These are phyloP conservation scores for Drosophila sordidapex DNA, from an alignment of 2,888 invertebrate genomes.

Conservation along the genomic window DNA sequence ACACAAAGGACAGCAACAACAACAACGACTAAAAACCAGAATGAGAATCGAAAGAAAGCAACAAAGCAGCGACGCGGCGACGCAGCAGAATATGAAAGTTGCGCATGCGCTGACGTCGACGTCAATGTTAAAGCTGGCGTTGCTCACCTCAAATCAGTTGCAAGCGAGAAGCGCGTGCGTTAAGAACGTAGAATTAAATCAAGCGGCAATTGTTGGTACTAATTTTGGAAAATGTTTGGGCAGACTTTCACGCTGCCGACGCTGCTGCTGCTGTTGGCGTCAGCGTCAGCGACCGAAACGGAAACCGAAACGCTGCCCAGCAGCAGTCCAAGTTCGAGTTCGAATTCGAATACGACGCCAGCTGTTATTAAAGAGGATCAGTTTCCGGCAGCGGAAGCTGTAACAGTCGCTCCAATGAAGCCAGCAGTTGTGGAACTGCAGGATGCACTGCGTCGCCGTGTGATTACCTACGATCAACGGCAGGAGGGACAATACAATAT, in stretches of 20 bases:
- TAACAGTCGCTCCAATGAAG: slow-evolving; percentile 32
- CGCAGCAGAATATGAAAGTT: slow-evolving; percentile 73
- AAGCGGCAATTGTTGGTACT: slow-evolving; percentile 18
- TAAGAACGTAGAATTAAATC: slow-evolving; percentile 64
- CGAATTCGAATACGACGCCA: slow-evolving; percentile 16
- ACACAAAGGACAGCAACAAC: slow-evolving; percentile 36
- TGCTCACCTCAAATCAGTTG: slow-evolving; percentile 66
- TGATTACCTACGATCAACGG: slow-evolving; percentile 87
- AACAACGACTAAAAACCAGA: slow-evolving; percentile 55
- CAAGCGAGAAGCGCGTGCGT: slow-evolving; percentile 70
- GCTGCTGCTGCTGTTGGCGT: slow-evolving; percentile 31
- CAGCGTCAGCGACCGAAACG: slow-evolving; percentile 22
- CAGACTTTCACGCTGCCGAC: slow-evolving; percentile 54
- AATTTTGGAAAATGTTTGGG: slow-evolving; percentile 43
- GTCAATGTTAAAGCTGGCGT: slow-evolving; percentile 49
- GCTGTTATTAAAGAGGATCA: slow-evolving; percentile 48
- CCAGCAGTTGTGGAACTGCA: slow-evolving; percentile 52
- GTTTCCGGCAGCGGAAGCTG: slow-evolving; percentile 42
- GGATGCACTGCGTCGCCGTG: slow-evolving; percentile 65
- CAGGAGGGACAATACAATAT: slow-evolving; percentile 92
- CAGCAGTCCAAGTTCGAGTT: slow-evolving; percentile 18
- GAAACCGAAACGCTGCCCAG: slow-evolving; percentile 28
- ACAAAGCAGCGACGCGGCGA: slow-evolving; percentile 36
- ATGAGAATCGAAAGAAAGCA: slow-evolving; percentile 74
- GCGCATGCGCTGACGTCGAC: slow-evolving; percentile 63